Base-by-base conservation (phyloP, 1,140 invertebrate genomes). In the Zelostemma sp. region DNA sequence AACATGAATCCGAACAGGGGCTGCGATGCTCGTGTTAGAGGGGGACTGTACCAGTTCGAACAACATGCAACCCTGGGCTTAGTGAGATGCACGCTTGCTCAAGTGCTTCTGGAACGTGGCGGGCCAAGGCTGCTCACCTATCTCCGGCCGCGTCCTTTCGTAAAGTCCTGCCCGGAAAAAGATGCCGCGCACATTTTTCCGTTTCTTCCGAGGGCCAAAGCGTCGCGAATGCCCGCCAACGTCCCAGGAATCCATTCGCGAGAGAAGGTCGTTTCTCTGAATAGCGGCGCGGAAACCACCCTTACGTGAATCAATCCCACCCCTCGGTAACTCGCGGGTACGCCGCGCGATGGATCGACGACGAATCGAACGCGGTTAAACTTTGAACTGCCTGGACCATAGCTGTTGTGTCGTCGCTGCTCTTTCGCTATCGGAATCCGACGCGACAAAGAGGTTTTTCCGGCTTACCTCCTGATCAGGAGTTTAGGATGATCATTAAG, bases 161-260 rank as follows among this genome's bases (percentile, higher is more conserved):
- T 50, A 78, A 78, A 79, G 78, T 79, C 66, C 60, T 48, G 31
- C 49, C 50, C 45, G 72, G 78, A 83, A 81, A 83, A 81, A 82
- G 81, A 82, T 77, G 75, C 61, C 61, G 33, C 38, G 38, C 21
- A 58, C 72, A 71, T 83, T 83, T 83, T 80, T 80, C 72, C 73
- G 68, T 70, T 82, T 76, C 80, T 84, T 83, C 73, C 68, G 79
- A 80, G 76, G 75, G 76, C 63, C 77, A 64, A 82, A 80, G 80
- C 80, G 81, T 84, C 82, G 82, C 82, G 79, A 74, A 71, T 81
- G 79, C 82, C 81, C 82, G 82, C 82, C 81, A 84, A 66, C 67
- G 47, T 72, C 73, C 54, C 77, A 80, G 82, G 81, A 49, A 41
- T 65, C 11, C 72, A 84, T 72, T 66, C 21, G 8, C n/a, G 1